phyloP scores from a whole-genome alignment of 2,797 vertebrate species.

The Naso thynnoides region DNA sequence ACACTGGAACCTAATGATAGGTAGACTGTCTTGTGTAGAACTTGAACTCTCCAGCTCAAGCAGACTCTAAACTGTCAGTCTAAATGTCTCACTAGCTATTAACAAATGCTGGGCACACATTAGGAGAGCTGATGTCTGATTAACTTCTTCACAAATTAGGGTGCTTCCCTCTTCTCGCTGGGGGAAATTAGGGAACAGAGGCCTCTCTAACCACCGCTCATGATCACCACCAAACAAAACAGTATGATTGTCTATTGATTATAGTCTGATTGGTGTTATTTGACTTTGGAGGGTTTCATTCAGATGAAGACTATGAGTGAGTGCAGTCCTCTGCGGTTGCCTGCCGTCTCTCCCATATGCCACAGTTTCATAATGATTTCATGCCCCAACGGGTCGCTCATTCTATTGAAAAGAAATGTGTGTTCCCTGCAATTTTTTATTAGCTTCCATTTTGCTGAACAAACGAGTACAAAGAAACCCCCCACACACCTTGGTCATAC shows the following conservation, averaged over 20 bases:
- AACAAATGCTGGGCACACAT: slow-evolving; percentile 20
- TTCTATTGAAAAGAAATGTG: slow-evolving; percentile 66
- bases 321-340: slow-evolving; percentile 33
- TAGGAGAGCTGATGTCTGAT: slow-evolving; percentile 36
- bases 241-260: slow-evolving; percentile 53
- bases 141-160: slow-evolving; percentile 31
- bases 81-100: slow-evolving; percentile 21
- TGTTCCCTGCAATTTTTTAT: slow-evolving; percentile 72
- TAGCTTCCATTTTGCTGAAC: slow-evolving; percentile 69
- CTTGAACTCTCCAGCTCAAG: not conserved
- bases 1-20: not conserved
- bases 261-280: slow-evolving; percentile 48
- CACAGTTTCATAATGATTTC: slow-evolving; percentile 72
- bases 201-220: slow-evolving; percentile 17
- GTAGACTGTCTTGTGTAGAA: not conserved
- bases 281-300: slow-evolving; percentile 47
- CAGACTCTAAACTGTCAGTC: not conserved
- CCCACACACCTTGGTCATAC: slow-evolving; percentile 56
- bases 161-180: slow-evolving; percentile 22
- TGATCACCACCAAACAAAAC: slow-evolving; percentile 43
- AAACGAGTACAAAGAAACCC: slow-evolving; percentile 69
- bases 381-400: slow-evolving; percentile 65
- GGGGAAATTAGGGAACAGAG: slow-evolving; percentile 28
- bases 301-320: slow-evolving; percentile 45
- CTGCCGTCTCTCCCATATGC: slow-evolving; percentile 63